Evolutionary conservation across 1,140 invertebrate genomes (phyloP).

Genomic region (Drosophila subobscura): DNA sequence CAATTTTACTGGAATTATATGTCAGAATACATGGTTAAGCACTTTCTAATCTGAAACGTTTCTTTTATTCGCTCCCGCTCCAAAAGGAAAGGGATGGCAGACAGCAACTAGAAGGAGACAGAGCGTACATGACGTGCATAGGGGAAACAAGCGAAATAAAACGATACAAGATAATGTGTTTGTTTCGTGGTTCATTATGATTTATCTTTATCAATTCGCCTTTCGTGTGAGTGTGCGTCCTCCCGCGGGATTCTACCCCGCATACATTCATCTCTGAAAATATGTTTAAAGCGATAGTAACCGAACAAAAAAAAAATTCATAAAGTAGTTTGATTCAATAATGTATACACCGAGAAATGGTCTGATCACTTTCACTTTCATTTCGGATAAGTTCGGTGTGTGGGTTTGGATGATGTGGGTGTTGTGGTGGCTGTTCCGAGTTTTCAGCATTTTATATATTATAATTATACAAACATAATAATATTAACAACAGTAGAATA

Average conservation of each 20-base stretch:
- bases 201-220: conserved; percentile 68
- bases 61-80: conserved; percentile 29
- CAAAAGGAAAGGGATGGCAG: conserved; percentile 39
- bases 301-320: conserved; percentile 34
- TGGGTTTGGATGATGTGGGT: conserved; percentile 43
- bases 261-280: conserved; percentile 46
- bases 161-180: conserved; percentile 3
- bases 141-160: conserved; percentile 20
- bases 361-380: conserved; percentile 16
- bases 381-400: conserved; percentile 13
- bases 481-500: conserved; percentile 77
- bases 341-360: too few relatives aligned
- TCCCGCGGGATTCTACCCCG: conserved; percentile 20
- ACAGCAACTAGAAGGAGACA: conserved; percentile 22
- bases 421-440: conserved; percentile 29
- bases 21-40: too few relatives aligned
- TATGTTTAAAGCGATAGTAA: conserved; percentile 41
- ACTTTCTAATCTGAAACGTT: too few relatives aligned
- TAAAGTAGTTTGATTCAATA: conserved; percentile 10
- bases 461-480: conserved; percentile 77
- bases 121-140: conserved; percentile 8
- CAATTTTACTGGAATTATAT: background rate
- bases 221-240: conserved; percentile 15
- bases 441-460: conserved; percentile 49
- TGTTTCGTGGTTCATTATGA: conserved; percentile 38